Evolutionary conservation across 92 coral and sea anemone genomes (phyloP).

Genomic region (Zoanthus sociatus): DNA sequence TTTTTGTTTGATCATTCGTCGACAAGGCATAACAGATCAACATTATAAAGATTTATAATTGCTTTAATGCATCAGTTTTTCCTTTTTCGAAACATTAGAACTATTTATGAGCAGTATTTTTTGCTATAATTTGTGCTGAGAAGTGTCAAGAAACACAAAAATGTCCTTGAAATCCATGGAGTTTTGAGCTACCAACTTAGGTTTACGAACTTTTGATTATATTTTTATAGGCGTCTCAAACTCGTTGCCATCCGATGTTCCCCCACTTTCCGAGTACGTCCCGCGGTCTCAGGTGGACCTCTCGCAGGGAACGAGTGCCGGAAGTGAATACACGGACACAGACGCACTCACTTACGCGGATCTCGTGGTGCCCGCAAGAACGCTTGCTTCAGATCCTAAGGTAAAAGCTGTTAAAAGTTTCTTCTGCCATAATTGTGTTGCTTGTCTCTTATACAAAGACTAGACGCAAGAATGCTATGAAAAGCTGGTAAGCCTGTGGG

Average conservation of each 20-base stretch:
- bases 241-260: slow-evolving; percentile 60
- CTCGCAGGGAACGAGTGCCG: slow-evolving; percentile 69
- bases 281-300: slow-evolving; percentile 71
- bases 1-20: too few relatives aligned
- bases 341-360: slow-evolving; percentile 90
- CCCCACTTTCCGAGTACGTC: slow-evolving; percentile 65
- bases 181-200: not conserved
- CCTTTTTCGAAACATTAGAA: too few relatives aligned
- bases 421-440: not conserved
- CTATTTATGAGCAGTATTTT: too few relatives aligned
- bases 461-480: too few relatives aligned
- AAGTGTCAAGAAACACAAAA: too few relatives aligned
- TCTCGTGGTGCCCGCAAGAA: slow-evolving; percentile 52
- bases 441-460: not conserved
- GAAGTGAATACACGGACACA: slow-evolving; percentile 88
- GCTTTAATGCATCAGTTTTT: too few relatives aligned
- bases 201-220: not conserved
- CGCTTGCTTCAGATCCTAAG: slow-evolving; percentile 67
- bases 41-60: too few relatives aligned
- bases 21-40: too few relatives aligned
- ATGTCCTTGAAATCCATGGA: too few relatives aligned
- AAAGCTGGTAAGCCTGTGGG: too few relatives aligned
- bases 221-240: slow-evolving; percentile 35
- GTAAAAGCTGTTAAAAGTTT: slow-evolving; percentile 45
- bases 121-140: too few relatives aligned